Conservation (phyloP, 1,140 invertebrate species). For the Microplitis demolitor region DNA sequence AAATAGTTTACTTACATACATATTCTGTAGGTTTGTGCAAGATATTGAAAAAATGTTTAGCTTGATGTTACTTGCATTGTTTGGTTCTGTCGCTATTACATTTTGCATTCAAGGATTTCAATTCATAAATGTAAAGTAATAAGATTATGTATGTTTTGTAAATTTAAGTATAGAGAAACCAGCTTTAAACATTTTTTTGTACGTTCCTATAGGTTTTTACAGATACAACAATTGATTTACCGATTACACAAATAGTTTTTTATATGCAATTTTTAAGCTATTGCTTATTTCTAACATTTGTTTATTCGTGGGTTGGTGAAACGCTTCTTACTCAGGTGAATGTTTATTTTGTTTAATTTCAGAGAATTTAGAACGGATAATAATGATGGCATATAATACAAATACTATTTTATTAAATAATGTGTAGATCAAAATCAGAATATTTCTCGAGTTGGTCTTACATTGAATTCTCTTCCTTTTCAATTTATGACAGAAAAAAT, state of each 20-base stretch:
- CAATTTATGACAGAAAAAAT: too few species aligned
- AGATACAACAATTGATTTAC: neutral
- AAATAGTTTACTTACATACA: neutral
- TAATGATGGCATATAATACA: too few species aligned
- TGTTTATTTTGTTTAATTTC: neutral
- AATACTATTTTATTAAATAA: too few species aligned
- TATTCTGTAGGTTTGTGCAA: neutral
- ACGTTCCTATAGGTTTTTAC: neutral
- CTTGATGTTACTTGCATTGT: neutral
- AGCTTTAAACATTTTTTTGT: too few species aligned
- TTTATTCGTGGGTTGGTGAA: conserved; percentile 15
- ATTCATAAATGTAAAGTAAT: neutral
- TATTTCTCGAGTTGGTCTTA: too few species aligned
- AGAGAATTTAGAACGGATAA: too few species aligned
- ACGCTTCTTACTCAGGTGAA: conserved; percentile 6
- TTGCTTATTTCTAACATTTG: conserved; percentile 14
- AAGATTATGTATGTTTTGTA: neutral
- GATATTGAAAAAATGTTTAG: conserved; percentile 6
- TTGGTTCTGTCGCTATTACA: neutral
- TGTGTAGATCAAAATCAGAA: too few species aligned
- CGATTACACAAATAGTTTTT: neutral
- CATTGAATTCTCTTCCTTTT: too few species aligned
- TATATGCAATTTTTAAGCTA: neutral
- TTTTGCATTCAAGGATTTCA: conserved; percentile 9
- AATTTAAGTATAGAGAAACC: neutral